Evolutionary conservation across 2,113 vertebrate species (phyloP).

Genomic region (Oreochromis tanganicae): DNA sequence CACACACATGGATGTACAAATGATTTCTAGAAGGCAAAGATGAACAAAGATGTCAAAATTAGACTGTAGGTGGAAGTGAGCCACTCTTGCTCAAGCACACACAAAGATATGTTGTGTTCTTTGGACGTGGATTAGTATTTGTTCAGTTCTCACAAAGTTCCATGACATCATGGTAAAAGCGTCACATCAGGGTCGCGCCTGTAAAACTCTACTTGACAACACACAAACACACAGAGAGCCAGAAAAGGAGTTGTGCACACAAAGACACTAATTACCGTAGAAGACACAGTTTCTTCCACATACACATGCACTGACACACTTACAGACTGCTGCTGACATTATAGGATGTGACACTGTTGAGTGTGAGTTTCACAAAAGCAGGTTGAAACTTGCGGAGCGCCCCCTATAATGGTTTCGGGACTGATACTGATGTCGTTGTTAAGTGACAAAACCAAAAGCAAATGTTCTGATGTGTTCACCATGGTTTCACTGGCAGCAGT

Average conservation of each 20-base stretch:
- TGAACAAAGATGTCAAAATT: neutral
- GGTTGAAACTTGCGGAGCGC: neutral
- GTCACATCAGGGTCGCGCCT: slow-evolving; percentile 22
- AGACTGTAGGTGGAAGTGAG: neutral
- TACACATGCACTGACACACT: neutral
- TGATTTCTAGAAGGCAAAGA: neutral
- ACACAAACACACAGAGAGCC: neutral
- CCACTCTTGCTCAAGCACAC: neutral
- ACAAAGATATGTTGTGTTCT: neutral
- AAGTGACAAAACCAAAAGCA: neutral
- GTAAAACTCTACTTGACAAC: slow-evolving; percentile 26
- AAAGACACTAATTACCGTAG: slow-evolving; percentile 26
- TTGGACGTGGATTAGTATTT: slow-evolving; percentile 34
- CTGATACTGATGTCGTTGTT: neutral
- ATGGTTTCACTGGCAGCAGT: neutral
- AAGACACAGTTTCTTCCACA: neutral
- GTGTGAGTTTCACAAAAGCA: neutral
- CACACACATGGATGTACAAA: neutral
- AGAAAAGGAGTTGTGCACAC: neutral
- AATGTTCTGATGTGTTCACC: neutral
- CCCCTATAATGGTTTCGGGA: too few relatives aligned
- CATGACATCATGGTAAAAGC: slow-evolving; percentile 40
- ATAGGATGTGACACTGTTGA: neutral
- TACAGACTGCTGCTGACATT: neutral
- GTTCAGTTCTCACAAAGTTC: slow-evolving; percentile 43